Conservation (phyloP, 2,888 invertebrate species). For the Onthophagus sagittarius region DNA sequence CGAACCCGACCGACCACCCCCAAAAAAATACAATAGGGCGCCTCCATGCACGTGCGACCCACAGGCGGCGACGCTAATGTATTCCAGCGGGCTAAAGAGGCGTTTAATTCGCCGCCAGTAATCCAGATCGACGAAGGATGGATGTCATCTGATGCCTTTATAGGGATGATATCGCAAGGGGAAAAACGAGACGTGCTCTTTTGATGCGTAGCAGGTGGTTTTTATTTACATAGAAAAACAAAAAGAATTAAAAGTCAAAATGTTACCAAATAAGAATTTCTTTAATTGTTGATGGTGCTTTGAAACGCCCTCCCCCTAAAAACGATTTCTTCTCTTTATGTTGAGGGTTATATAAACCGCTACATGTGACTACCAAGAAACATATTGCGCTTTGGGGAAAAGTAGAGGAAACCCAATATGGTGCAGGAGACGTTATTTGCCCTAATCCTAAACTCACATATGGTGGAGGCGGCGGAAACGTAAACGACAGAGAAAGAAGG, state of each 20-base stretch:
- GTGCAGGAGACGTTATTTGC: not conserved
- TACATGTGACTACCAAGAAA: not conserved
- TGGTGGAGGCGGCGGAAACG: not conserved
- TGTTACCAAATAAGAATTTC: not conserved
- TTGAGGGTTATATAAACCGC: not conserved
- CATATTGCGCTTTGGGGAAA: not conserved
- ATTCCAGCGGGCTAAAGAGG: constrained; percentile 9
- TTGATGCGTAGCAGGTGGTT: constrained; percentile 6
- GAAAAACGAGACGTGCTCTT: not conserved
- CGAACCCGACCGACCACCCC: not conserved
- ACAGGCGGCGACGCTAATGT: constrained; percentile 4
- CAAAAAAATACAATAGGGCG: not conserved
- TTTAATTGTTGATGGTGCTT: not conserved
- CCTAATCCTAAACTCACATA: not conserved
- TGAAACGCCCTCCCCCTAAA: not conserved
- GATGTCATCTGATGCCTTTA: not conserved
- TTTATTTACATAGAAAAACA: not conserved
- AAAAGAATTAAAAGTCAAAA: not conserved
- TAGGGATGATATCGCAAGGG: not conserved
- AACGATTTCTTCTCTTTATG: not conserved
- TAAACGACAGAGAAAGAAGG: not conserved
- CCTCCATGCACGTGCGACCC: constrained; percentile 1
- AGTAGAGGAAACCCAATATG: not conserved
- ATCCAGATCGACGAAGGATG: not conserved
- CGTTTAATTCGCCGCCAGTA: constrained; percentile 8